Evolutionary conservation across 2,888 invertebrate species (phyloP), one percentile per base, ranked within the genome.

Genomic region (Zeuzera pyrina): DNA sequence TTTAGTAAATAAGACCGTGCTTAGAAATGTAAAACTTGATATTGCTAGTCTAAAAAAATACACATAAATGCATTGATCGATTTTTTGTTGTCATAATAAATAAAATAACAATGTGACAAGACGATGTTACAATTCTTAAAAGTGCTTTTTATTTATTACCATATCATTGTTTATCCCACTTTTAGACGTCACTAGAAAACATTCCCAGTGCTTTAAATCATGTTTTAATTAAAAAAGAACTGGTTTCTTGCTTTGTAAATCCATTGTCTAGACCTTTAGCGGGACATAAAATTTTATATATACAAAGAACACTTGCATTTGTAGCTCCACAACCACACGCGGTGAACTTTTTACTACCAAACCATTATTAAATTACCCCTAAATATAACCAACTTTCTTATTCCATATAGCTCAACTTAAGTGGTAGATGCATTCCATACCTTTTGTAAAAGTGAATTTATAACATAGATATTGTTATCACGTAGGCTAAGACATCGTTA

Each of bases 401-500:
- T n/a, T 15, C 10, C 4, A 3, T n/a, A 8, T 5, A 47, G 66
- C 7, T 51, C 69, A 49, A 39, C 2, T 27, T 47, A 59, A 6
- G 35, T 58, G 57, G 66, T 29, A 23, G 39, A 34, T 38, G 13
- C 11, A 14, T 22, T 28, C 35, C 45, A 42, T 45, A 49, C 47
- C 52, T 54, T 50, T 52, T 41, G 54, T 57, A 57, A 61, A 62
- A 57, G 58, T 70, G 68, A 78, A 67, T 73, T 36, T 79, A 79
- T 76, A 66, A 52, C 61, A 50, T 50, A 51, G 60, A 69, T 68
- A 79, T 79, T 74, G 77, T 81, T 79, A 76, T 74, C 79, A 79
- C 72, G 78, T 77, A 81, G 79, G 81, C 79, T 55, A 72, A 78
- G 70, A 72, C 65, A 81, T 79, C 81, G 77, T 81, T 78, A 78